Evolutionary conservation across 2,797 vertebrate species (phyloP).

Genomic region (Neosilurus hyrtlii): DNA sequence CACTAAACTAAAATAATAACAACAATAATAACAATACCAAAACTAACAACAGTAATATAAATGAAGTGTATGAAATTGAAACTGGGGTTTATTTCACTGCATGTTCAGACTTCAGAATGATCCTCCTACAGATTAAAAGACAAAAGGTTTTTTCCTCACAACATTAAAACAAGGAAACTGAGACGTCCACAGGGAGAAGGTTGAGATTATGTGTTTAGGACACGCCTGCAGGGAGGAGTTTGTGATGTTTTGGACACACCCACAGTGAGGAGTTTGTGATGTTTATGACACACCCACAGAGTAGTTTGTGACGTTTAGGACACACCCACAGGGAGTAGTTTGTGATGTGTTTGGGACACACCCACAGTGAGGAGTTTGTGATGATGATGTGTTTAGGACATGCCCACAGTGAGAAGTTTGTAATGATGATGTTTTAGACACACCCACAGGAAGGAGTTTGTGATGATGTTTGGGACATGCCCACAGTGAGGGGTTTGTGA

Average conservation of each 20-base stretch:
- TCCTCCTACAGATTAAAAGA: slow-evolving; percentile 41
- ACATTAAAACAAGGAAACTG: not conserved
- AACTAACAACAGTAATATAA: no score
- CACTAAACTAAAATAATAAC: no score
- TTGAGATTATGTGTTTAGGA: no score
- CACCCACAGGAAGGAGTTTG: no score
- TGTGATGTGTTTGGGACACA: not conserved
- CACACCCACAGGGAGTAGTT: not conserved
- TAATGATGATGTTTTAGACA: no score
- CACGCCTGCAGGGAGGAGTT: not conserved
- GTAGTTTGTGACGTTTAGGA: not conserved
- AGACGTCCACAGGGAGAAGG: not conserved
- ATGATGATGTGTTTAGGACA: not conserved
- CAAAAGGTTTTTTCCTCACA: not conserved
- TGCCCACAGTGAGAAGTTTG: no score
- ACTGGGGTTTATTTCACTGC: slow-evolving; percentile 3
- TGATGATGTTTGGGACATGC: no score
- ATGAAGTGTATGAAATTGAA: no score
- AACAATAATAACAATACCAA: no score
- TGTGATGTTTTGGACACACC: not conserved
- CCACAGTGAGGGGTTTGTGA: no score
- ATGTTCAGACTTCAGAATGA: slow-evolving; percentile 24
- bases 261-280: not conserved
- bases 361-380: not conserved
- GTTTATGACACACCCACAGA: not conserved